These are phyloP conservation scores for Drosophila siamana DNA, from an alignment of 2,888 invertebrate genomes.

Conservation along the genomic window DNA sequence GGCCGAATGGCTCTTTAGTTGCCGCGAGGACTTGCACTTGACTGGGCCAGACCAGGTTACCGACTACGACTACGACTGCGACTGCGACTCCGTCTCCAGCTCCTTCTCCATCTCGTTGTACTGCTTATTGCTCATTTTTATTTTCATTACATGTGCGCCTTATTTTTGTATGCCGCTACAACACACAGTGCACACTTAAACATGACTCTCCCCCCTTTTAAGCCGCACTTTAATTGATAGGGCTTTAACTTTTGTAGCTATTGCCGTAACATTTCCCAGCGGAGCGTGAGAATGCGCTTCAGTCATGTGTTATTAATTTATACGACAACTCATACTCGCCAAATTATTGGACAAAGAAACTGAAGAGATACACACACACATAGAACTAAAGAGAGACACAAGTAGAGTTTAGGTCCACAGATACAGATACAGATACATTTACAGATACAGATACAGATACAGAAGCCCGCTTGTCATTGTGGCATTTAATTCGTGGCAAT, in stretches of 20 bases:
- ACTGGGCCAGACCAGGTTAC: slow-evolving; percentile 2
- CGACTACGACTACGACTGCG: background rate
- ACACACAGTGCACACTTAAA: background rate
- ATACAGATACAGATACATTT: slow-evolving; percentile 1
- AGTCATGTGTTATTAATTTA: slow-evolving; percentile 75
- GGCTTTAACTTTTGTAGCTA: slow-evolving; percentile 31
- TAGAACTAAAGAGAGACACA: slow-evolving; percentile 1
- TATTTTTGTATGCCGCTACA: slow-evolving; percentile 1
- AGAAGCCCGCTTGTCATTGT: background rate
- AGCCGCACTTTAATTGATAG: slow-evolving; percentile 57
- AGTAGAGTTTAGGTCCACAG: slow-evolving; percentile 11
- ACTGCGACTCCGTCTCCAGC: background rate
- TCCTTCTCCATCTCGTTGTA: background rate
- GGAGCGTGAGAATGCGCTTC: slow-evolving; percentile 62
- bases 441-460: slow-evolving; percentile 2
- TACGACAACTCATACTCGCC: slow-evolving; percentile 24
- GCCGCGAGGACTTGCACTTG: slow-evolving; percentile 32
- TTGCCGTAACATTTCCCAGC: slow-evolving; percentile 32
- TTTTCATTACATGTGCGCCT: slow-evolving; percentile 22
- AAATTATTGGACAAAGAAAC: slow-evolving; percentile 54
- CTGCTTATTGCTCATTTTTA: slow-evolving; percentile 10
- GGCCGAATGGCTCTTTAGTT: slow-evolving; percentile 49
- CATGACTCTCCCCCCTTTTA: slow-evolving; percentile 2
- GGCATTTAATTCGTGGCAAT: slow-evolving; percentile 55
- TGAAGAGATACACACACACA: slow-evolving; percentile 2